Base-by-base conservation (phyloP, 2,113 vertebrate species). In the Galeopterus variegatus region DNA sequence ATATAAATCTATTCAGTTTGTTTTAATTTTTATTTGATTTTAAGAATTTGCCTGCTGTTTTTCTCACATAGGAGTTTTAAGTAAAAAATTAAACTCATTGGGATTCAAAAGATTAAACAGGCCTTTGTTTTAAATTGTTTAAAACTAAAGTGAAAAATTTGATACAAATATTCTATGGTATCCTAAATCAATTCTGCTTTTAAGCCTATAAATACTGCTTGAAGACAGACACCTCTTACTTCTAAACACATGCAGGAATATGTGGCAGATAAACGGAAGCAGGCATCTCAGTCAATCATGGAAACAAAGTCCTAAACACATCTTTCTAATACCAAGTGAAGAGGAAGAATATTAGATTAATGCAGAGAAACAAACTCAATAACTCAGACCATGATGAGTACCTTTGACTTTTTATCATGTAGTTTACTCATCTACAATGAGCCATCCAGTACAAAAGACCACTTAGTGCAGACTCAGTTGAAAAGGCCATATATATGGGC, bases 11-110 rank as follows among this genome's bases (percentile, higher is more conserved):
- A 81, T 65, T 93, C 18, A 52, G 41, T 19, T 80, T 64, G 1
- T 79, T 84, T 94, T 67, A 8, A 54, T 69, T 90, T 93, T 75
- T 62, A 67, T 79, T 77, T 88, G 58, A 31, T 28, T 86, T 82
- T 8, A n/a, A 18, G 19, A 9, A 73, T 15, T 79, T 41, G 54
- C 15, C 18, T 93, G 21, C 17, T 82, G 14, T 70, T 93, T 94
- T 90, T 65, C n/a, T 69, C 17, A 54, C 17, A 31, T 3, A 90
- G 3, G 82, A 62, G 48, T 58, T 89, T 88, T 79, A 75, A 76
- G 6, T 79, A 36, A 45, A 96, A 94, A 86, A 56, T 67, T 54
- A 82, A 92, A 79, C 0, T 36, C 86, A 9, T 9, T 89, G n/a
- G 23, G 12, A 73, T 56, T 94, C 5, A 84, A 92, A 88, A 77